Conservation (phyloP, 2,113 vertebrate species). For the Ageneiosus marmoratus region DNA sequence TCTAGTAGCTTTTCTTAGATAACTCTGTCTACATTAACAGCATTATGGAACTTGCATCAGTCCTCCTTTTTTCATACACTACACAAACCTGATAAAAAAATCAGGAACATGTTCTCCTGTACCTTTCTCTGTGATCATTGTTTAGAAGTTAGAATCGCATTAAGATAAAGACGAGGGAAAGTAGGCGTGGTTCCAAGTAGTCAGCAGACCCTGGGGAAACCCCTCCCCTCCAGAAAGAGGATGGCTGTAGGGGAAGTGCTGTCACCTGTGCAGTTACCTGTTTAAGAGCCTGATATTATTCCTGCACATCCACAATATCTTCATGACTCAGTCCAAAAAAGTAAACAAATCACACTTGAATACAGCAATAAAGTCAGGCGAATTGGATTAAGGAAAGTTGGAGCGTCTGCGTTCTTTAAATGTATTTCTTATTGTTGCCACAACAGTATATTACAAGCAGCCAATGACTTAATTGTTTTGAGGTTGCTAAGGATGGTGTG, state of each 20-base stretch:
- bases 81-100: background rate
- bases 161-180: background rate
- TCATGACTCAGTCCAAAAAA: background rate
- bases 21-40: background rate
- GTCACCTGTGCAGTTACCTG: background rate
- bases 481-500: slow-evolving; percentile 26
- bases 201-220: background rate
- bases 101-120: background rate
- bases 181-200: background rate
- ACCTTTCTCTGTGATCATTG: background rate
- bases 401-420: slow-evolving; percentile 20
- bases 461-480: background rate
- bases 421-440: slow-evolving; percentile 11
- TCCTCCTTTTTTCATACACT: background rate
- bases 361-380: background rate
- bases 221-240: background rate
- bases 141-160: background rate
- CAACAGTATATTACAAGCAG: background rate
- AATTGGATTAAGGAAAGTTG: background rate
- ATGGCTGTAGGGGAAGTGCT: too few species aligned
- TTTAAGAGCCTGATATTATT: background rate
- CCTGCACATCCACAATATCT: background rate
- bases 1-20: background rate
- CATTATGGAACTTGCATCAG: background rate
- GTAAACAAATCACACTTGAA: background rate